Percentiles rank a stretch among this genome's conserved stretches.
Conservation (phyloP, 2,797 vertebrate genomes). For the Geotria australis region DNA sequence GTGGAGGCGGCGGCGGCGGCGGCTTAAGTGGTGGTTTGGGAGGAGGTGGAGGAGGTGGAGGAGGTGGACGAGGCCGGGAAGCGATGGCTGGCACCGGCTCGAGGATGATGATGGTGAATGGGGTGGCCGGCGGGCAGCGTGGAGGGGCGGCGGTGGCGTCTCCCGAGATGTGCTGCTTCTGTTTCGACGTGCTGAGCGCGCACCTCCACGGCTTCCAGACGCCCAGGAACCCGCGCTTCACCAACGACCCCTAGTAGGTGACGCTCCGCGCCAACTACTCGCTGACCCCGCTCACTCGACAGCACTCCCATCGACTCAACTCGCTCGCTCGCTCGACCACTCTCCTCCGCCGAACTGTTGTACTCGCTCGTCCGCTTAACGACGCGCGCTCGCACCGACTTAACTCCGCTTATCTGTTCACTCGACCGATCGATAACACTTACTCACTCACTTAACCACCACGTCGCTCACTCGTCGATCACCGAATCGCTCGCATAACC, state of each 20-base stretch:
- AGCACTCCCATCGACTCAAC: not conserved
- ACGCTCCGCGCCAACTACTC: conserved; percentile 3
- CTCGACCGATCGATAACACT: no score
- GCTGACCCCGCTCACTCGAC: conserved; percentile 2
- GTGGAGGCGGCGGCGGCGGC: not conserved
- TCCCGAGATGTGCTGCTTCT: conserved; percentile 97
- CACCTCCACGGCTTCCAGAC: conserved; percentile 96
- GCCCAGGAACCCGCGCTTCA: conserved; percentile 89
- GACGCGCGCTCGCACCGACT: no score
- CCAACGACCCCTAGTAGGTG: conserved; percentile 87
- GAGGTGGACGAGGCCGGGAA: not conserved
- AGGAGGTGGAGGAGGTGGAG: no score
- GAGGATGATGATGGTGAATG: no score
- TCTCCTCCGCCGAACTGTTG: no score
- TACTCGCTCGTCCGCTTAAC: no score
- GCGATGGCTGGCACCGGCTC: not conserved
- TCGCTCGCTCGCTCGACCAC: no score
- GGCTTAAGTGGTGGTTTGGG: no score
- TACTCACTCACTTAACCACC: no score
- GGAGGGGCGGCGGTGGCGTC: conserved; percentile 87
- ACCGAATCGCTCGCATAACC: no score
- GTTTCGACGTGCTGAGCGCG: conserved; percentile 96
- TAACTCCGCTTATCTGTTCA: no score
- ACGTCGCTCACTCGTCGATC: no score
- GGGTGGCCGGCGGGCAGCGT: conserved; percentile 6